Evolutionary conservation across 2,888 invertebrate genomes (phyloP).

Genomic region (Apamea sordens): DNA sequence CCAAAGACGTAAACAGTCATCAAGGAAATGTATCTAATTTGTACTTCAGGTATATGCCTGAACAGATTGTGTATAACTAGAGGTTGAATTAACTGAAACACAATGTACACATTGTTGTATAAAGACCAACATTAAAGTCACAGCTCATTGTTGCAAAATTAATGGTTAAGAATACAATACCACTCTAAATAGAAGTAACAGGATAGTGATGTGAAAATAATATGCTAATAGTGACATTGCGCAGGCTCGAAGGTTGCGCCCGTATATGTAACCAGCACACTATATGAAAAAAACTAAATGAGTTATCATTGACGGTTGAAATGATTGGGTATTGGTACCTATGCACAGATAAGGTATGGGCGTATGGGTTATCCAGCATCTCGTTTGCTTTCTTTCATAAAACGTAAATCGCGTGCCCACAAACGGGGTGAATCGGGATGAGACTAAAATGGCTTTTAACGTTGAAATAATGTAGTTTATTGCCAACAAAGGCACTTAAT

Average conservation of each 20-base stretch:
- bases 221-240: slow-evolving; percentile 62
- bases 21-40: slow-evolving; percentile 31
- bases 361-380: background rate
- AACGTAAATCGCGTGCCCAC: background rate
- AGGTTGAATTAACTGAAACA: slow-evolving; percentile 42
- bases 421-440: no score
- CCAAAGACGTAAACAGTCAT: slow-evolving; percentile 12
- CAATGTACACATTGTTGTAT: slow-evolving; percentile 40
- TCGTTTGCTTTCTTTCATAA: background rate
- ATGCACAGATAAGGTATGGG: background rate
- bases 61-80: slow-evolving; percentile 1
- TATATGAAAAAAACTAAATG: slow-evolving; percentile 43
- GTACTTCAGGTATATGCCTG: background rate
- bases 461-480: no score
- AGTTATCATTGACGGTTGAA: slow-evolving; percentile 26
- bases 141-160: slow-evolving; percentile 47
- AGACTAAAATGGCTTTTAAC: no score
- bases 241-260: slow-evolving; percentile 57
- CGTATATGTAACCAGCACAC: slow-evolving; percentile 56
- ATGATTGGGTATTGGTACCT: slow-evolving; percentile 24
- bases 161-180: slow-evolving; percentile 43
- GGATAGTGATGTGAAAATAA: slow-evolving; percentile 60
- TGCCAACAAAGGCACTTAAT: no score
- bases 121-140: slow-evolving; percentile 45
- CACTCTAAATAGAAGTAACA: slow-evolving; percentile 46